Conservation (phyloP, 1,140 invertebrate genomes). For the Popillia japonica region DNA sequence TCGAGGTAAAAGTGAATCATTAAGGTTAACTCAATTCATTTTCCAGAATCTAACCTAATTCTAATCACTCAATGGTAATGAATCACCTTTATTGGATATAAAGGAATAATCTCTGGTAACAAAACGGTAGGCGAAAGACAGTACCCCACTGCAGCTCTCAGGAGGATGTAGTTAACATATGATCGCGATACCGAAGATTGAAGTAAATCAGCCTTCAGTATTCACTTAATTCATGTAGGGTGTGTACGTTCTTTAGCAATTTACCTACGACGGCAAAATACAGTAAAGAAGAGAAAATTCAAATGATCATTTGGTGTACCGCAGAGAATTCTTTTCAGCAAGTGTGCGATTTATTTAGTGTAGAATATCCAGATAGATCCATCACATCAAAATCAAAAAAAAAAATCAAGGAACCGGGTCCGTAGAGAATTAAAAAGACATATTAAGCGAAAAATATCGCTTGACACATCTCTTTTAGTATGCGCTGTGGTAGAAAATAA, state of each 20-base stretch:
- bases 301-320: neutral
- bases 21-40: no score
- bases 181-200: neutral
- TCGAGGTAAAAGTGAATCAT: no score
- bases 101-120: neutral
- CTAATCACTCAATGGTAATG: no score
- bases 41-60: no score
- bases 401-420: neutral
- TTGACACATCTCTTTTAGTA: constrained; percentile 2
- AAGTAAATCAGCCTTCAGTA: neutral
- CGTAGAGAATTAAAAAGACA: neutral
- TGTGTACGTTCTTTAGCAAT: neutral
- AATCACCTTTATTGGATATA: neutral
- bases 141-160: neutral
- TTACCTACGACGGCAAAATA: neutral
- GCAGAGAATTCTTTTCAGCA: neutral
- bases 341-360: no score
- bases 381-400: no score
- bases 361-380: no score
- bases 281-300: neutral
- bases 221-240: neutral
- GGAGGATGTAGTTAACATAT: neutral
- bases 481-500: neutral
- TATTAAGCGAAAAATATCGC: neutral
- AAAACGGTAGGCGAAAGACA: neutral